Base-by-base conservation (phyloP, 2,888 invertebrate genomes). In the Caenorhabditis virilis region DNA sequence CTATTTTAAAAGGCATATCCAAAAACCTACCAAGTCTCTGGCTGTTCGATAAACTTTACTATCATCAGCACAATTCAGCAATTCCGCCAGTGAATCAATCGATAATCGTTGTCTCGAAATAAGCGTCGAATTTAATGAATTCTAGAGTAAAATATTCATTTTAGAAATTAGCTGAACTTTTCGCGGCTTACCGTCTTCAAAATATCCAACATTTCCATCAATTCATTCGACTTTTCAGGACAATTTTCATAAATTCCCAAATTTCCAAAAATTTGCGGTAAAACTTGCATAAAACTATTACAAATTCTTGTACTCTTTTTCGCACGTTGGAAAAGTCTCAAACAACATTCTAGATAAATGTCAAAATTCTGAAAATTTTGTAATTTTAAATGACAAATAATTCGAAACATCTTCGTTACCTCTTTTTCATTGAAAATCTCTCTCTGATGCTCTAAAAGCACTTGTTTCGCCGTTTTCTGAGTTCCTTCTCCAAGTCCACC, bases 401-500 rank as follows among this genome's bases (percentile, higher is more conserved):
- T 22, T 22, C n/a, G 15, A 9, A 11, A 3, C 18, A 11, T 27
- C 3, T 42, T 42, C 26, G 35, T 22, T 5, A 64, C 63, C 27
- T 33, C 18, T 46, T 54, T 51, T 22, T 64, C 52, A 27, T 45
- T 41, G 11, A 30, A 45, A 41, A 60, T 41, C 1, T 45, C 47
- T 26, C 54, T 60, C 15, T 65, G 65, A 45, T 65, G 54, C 16
- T 65, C 60, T 9, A 65, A 25, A 9, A 65, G 43, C 20, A 58
- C 23, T 13, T 51, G 39, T 22, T 60, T 65, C 5, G 58, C 56
- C 20, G 53, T 38, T 22, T 65, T 65, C 30, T 65, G 54, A 11
- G 59, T 65, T 33, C 65, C 65, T 35, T 65, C 65, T 2, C 54
- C 50, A 11, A 65, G 27, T 35, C 60, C 65, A 11, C 65, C 59